Evolutionary conservation across 1,140 invertebrate genomes (phyloP).

Genomic region (Pachypsylla venusta): DNA sequence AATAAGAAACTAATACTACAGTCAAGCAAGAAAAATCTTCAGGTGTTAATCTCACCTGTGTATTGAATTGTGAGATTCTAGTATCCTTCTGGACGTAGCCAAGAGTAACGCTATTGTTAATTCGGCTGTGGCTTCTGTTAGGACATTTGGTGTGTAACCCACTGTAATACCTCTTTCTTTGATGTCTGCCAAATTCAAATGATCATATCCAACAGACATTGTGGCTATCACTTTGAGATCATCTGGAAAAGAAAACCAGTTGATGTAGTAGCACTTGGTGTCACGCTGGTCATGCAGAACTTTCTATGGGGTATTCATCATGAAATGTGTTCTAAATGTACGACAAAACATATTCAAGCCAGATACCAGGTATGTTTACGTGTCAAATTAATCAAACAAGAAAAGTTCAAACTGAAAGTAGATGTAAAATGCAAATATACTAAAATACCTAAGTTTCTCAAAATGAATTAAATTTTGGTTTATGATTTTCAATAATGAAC

Average conservation of each 20-base stretch:
- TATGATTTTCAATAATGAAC: no score
- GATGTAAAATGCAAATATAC: no score
- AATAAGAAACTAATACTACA: neutral
- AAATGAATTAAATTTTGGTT: no score
- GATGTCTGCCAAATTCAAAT: conserved; percentile 55
- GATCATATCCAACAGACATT: conserved; percentile 83
- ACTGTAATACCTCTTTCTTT: conserved; percentile 49
- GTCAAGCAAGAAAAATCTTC: neutral
- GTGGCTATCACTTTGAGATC: conserved; percentile 75
- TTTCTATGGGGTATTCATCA: no score
- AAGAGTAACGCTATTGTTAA: conserved; percentile 63
- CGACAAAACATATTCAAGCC: no score
- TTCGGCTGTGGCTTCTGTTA: conserved; percentile 85
- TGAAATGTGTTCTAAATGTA: no score
- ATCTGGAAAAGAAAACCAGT: no score
- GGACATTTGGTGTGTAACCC: conserved; percentile 77
- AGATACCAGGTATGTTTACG: no score
- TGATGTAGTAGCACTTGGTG: neutral
- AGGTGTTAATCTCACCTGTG: conserved; percentile 33
- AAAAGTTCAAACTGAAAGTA: no score
- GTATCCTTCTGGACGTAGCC: conserved; percentile 59
- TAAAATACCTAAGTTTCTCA: no score
- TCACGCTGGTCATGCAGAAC: no score
- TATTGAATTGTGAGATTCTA: conserved; percentile 62
- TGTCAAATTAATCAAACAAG: no score